Base-by-base conservation (phyloP, 2,113 vertebrate species). In the Tretioscincus oriximinensis region DNA sequence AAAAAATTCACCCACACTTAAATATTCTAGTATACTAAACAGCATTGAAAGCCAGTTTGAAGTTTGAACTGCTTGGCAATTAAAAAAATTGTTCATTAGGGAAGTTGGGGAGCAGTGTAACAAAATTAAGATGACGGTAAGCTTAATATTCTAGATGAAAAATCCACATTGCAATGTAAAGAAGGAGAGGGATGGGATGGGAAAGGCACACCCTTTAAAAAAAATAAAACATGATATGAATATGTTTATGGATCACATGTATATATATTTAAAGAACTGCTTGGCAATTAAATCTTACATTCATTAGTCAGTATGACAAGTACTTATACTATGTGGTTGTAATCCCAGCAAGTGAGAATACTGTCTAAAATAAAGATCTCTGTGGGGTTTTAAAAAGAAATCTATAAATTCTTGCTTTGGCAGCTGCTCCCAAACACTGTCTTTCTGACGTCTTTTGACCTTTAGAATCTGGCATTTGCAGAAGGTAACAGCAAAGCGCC, bases 301-400 rank as follows among this genome's bases (percentile, higher is more conserved):
- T 76, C 83, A 78, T 47, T 73, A 77, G 47, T 63, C 51, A 49
- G 4, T 10, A 75, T 6, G 58, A 88, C 2, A 64, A 67, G 77
- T 78, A 26, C 24, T 11, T 76, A 35, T 65, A 16, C 86, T 22
- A 22, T 84, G 21, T 9, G 8, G 2, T 49, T 90, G 88, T 73
- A 82, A 63, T 90, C 80, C 83, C 54, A 78, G 28, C 81, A 68
- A 79, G 84, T 86, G 87, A 84, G 41, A 35, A 8, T 73, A 76
- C 2, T 76, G 6, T 71, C 85, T 91, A 73, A 58, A 77, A 87
- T 73, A 60, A 9, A 41, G 80, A 29, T 68, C 41, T 72, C 73
- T 84, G 84, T 89, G 22, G 20, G 28, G 2, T 61, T 72, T 26
- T 0, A 35, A 28, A 67, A 29, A 24, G 1, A 45, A 4, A 1